Percentiles rank a stretch among this genome's conserved stretches.
phyloP scores from a whole-genome alignment of 2,888 invertebrate genomes.

The Xiphydria camelus region DNA sequence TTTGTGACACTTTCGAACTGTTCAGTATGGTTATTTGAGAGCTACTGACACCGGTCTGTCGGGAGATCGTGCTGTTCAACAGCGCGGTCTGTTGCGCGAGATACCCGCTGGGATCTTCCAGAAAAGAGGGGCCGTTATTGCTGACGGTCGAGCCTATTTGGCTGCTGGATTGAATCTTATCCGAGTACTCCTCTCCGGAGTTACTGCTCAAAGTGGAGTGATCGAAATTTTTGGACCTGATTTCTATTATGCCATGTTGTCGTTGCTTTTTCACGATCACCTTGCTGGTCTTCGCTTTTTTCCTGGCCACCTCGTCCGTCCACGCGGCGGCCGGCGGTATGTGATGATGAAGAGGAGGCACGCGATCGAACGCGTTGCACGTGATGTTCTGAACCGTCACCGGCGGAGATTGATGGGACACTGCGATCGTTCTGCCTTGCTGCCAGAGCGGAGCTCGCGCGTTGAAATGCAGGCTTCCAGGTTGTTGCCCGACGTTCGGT shows the following conservation, averaged over 20 bases:
- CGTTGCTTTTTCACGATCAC: conserved; percentile 60
- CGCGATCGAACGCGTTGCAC: conserved; percentile 69
- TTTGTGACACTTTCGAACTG: conserved; percentile 32
- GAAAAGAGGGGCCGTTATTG: conserved; percentile 75
- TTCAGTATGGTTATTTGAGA: conserved; percentile 45
- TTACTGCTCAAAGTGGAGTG: conserved; percentile 38
- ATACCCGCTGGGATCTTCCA: conserved; percentile 91
- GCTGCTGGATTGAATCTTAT: conserved; percentile 27
- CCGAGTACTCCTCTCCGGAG: conserved; percentile 46
- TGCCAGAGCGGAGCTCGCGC: conserved; percentile 66
- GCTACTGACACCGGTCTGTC: conserved; percentile 62
- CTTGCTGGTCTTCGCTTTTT: conserved; percentile 63
- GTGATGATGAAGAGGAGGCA: conserved; percentile 75
- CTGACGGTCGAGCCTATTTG: conserved; percentile 30
- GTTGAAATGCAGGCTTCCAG: conserved; percentile 43
- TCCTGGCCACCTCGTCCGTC: conserved; percentile 64
- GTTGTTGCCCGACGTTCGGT: conserved; percentile 41
- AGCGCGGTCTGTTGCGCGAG: conserved; percentile 88
- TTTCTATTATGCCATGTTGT: conserved; percentile 58
- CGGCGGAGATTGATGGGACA: conserved; percentile 31
- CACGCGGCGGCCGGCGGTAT: conserved; percentile 63
- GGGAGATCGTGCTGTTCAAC: conserved; percentile 79
- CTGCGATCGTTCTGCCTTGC: conserved; percentile 54
- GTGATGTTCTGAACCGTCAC: conserved; percentile 48
- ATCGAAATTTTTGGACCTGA: conserved; percentile 48